These are phyloP conservation scores for Sebastes nivosus DNA, from an alignment of 2,797 vertebrate genomes.

Conservation along the genomic window DNA sequence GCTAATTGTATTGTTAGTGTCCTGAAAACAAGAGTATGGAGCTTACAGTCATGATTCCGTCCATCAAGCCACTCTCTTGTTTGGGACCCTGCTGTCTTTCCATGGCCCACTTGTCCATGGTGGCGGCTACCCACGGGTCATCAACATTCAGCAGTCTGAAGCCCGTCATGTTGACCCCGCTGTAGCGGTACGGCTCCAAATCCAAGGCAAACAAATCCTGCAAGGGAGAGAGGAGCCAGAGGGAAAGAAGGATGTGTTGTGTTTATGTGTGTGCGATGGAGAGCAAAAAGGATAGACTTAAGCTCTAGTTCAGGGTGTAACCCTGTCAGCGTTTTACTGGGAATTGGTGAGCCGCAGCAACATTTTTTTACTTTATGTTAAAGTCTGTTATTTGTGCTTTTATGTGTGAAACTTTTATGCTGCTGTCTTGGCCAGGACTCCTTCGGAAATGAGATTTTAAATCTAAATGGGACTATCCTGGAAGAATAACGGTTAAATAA, in stretches of 20 bases:
- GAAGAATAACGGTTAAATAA: neutral
- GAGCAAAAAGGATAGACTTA: neutral
- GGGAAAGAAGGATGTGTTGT: neutral
- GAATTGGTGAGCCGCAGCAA: neutral
- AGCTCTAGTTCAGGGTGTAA: neutral
- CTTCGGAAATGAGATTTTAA: neutral
- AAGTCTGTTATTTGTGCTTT: neutral
- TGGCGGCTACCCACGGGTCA: constrained; percentile 84
- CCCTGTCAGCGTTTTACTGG: neutral
- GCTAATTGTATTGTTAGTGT: neutral
- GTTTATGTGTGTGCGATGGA: neutral
- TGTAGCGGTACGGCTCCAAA: constrained; percentile 94
- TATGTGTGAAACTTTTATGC: neutral
- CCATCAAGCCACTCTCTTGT: constrained; percentile 89
- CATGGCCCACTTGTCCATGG: constrained; percentile 93
- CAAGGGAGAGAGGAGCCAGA: neutral
- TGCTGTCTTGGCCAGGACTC: neutral
- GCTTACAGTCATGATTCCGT: constrained; percentile 94
- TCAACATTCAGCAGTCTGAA: constrained; percentile 92
- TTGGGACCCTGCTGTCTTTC: constrained; percentile 90
- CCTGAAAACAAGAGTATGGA: neutral
- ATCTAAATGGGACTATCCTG: neutral
- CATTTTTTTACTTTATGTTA: neutral
- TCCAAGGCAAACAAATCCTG: constrained; percentile 95
- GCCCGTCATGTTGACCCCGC: constrained; percentile 96